phyloP scores from a whole-genome alignment of 2,113 vertebrate genomes.

The Platysteira castanea region DNA sequence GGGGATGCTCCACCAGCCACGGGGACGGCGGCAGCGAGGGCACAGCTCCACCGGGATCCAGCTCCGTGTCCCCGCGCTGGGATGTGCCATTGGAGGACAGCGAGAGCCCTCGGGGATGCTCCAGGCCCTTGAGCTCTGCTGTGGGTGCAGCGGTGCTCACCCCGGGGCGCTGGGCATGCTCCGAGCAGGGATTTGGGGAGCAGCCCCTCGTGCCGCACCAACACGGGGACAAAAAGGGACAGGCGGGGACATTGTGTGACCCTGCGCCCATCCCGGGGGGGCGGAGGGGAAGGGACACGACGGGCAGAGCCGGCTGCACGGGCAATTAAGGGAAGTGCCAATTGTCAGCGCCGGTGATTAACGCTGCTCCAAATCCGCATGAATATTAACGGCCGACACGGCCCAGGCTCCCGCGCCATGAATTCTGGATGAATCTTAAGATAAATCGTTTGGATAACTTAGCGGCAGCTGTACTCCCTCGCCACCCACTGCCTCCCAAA shows the following conservation, averaged over 20 bases:
- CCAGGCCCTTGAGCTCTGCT: not conserved
- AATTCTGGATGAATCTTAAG: conserved; percentile 82
- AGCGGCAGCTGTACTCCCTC: conserved; percentile 74
- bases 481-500: conserved; percentile 65
- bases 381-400: conserved; percentile 85
- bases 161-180: not conserved
- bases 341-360: conserved; percentile 74
- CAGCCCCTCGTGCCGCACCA: rapidly evolving
- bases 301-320: not conserved
- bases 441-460: conserved; percentile 80
- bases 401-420: conserved; percentile 74
- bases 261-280: not conserved
- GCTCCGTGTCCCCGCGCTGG: rapidly evolving
- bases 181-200: rapidly evolving
- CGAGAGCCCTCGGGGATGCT: not conserved
- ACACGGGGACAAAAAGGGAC: not conserved
- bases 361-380: conserved; percentile 72
- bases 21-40: not conserved
- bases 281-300: not conserved
- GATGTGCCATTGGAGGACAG: rapidly evolving
- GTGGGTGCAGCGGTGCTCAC: not conserved
- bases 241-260: not conserved
- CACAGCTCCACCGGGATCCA: not conserved
- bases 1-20: not conserved
- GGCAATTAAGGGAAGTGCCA: conserved; percentile 71